phyloP scores from a whole-genome alignment of 2,797 vertebrate species.

The Parotocinclus haroldoi region DNA sequence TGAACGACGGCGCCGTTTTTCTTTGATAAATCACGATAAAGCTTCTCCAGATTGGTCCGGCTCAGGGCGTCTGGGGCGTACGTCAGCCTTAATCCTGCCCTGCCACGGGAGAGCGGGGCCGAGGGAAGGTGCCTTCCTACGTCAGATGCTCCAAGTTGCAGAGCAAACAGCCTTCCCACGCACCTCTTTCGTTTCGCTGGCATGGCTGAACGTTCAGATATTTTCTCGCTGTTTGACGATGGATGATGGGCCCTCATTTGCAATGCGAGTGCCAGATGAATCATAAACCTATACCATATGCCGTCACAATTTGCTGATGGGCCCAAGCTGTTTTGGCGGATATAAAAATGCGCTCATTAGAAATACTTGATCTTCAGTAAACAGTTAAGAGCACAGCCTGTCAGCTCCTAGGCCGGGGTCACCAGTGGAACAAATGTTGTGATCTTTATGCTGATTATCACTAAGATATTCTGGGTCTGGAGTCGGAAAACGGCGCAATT shows the following conservation, averaged over 20 bases:
- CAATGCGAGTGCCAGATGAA: constrained; percentile 94
- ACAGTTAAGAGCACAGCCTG: constrained; percentile 66
- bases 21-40: constrained; percentile 11
- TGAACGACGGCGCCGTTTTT: background rate
- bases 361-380: constrained; percentile 80
- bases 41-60: constrained; percentile 36
- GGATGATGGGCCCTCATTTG: constrained; percentile 82
- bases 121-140: constrained; percentile 56
- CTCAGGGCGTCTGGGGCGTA: constrained; percentile 30
- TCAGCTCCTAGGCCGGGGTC: constrained; percentile 11
- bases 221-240: constrained; percentile 81
- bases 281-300: constrained; percentile 99
- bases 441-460: too few species aligned
- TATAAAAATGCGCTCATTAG: constrained; percentile 94
- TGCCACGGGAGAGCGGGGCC: constrained; percentile 40
- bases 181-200: constrained; percentile 59
- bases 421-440: too few species aligned
- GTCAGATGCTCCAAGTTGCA: constrained; percentile 60
- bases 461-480: too few species aligned
- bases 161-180: constrained; percentile 62
- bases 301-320: constrained; percentile 98
- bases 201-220: constrained; percentile 69
- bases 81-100: constrained; percentile 48
- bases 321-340: constrained; percentile 99
- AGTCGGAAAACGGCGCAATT: constrained; percentile 20